Percentiles rank a stretch among this genome's conserved stretches.
phyloP scores from a whole-genome alignment of 2,113 vertebrate genomes.

The Trematomus loennbergii region DNA sequence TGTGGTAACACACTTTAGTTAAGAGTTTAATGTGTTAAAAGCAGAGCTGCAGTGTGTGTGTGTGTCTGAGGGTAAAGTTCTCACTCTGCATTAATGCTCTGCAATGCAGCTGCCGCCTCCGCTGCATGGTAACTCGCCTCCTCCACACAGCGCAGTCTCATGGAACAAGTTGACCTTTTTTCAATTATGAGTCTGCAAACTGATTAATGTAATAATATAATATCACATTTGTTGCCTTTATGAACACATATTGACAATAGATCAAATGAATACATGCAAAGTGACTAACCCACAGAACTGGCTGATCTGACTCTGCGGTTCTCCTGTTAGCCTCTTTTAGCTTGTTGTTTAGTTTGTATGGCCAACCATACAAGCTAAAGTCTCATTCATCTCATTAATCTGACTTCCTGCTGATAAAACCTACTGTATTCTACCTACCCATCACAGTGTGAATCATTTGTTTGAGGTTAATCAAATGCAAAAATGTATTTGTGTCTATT shows the following conservation, averaged over 20 bases:
- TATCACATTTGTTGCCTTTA: background rate
- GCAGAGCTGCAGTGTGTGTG: slow-evolving; percentile 4
- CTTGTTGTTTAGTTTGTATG: no score
- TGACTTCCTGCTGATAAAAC: no score
- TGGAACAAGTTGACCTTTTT: slow-evolving; percentile 11
- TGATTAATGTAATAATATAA: background rate
- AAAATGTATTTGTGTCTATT: background rate
- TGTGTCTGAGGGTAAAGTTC: slow-evolving; percentile 31
- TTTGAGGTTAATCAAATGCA: background rate
- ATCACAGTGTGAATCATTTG: background rate
- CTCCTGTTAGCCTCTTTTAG: no score
- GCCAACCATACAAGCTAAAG: no score
- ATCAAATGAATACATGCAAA: no score
- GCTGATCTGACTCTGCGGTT: no score
- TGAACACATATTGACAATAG: background rate
- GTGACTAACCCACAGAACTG: no score
- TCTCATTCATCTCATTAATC: no score
- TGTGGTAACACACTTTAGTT: background rate
- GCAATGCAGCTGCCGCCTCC: slow-evolving; percentile 46
- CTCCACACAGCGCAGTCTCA: slow-evolving; percentile 2
- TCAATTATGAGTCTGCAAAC: slow-evolving; percentile 7
- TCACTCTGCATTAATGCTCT: slow-evolving; percentile 45
- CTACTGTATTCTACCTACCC: no score
- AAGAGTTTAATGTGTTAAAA: background rate
- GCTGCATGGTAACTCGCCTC: slow-evolving; percentile 17